A percentile compares a stretch with the other conserved stretches of the same genome.
Evolutionary conservation across 2,888 invertebrate genomes (phyloP).

Genomic region (Limulus polyphemus): DNA sequence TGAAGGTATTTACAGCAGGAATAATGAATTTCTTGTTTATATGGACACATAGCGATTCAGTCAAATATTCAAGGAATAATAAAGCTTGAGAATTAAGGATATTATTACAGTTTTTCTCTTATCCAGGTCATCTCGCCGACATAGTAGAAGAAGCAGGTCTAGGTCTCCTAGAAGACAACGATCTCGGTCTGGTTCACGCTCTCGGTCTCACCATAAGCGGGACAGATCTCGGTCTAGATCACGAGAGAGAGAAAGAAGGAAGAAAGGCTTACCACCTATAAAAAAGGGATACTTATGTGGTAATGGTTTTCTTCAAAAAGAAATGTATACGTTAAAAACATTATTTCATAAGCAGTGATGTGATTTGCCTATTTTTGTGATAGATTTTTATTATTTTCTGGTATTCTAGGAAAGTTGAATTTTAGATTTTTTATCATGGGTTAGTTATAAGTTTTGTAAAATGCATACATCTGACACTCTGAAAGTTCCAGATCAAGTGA

Average conservation of each 20-base stretch:
- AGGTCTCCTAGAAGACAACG: conserved; percentile 23
- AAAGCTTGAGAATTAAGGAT: too few species aligned
- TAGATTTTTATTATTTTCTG: too few species aligned
- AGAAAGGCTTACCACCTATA: conserved; percentile 77
- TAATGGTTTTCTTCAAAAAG: too few species aligned
- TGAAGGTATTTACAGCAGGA: neutral
- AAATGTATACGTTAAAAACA: conserved; percentile 31
- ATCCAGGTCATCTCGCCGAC: conserved; percentile 28
- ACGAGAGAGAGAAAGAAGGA: conserved; percentile 57
- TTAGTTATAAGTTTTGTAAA: too few species aligned
- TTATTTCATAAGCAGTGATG: neutral
- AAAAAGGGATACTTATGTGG: conserved; percentile 79
- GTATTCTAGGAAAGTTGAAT: too few species aligned
- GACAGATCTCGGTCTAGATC: conserved; percentile 23
- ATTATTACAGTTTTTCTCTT: neutral
- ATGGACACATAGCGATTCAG: neutral
- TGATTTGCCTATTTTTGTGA: too few species aligned
- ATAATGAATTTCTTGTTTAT: neutral
- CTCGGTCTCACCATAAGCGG: conserved; percentile 30
- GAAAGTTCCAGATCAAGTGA: too few species aligned
- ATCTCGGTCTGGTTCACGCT: conserved; percentile 31
- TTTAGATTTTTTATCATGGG: too few species aligned
- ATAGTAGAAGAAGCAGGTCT: conserved; percentile 31
- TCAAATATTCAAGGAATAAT: too few species aligned
- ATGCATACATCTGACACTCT: too few species aligned